Evolutionary conservation across 1,140 invertebrate genomes (phyloP).

Genomic region (Zaprionus camerounensis): DNA sequence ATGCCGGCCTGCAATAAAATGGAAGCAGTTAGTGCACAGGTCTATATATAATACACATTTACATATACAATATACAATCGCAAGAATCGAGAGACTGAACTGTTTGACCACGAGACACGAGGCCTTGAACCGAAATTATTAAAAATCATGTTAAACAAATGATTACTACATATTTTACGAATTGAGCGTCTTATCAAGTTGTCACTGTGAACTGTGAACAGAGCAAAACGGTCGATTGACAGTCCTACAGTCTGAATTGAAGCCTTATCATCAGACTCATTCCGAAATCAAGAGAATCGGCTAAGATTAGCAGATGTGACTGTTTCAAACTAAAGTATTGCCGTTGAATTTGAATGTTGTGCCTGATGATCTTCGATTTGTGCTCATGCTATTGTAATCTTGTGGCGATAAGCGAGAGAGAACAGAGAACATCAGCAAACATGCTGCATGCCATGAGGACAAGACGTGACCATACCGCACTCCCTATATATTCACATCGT

Average conservation of each 20-base stretch:
- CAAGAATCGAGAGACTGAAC: conserved; percentile 38
- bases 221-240: neutral
- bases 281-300: neutral
- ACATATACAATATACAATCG: conserved; percentile 43
- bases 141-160: conserved; percentile 83
- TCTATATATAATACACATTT: conserved; percentile 25
- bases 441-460: conserved; percentile 49
- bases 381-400: conserved; percentile 22
- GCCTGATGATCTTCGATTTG: neutral
- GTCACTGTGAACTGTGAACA: neutral
- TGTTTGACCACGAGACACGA: conserved; percentile 26
- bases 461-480: conserved; percentile 50
- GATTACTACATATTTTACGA: conserved; percentile 67
- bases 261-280: neutral
- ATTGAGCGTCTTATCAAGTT: conserved; percentile 46
- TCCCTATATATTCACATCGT: conserved; percentile 23
- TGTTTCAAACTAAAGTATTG: neutral
- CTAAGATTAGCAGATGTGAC: neutral
- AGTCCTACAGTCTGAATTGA: neutral
- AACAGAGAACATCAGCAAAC: conserved; percentile 7
- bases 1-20: conserved; percentile 86
- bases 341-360: neutral
- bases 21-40: conserved; percentile 4
- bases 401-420: conserved; percentile 44
- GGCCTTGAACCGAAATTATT: conserved; percentile 81